Evolutionary conservation across 1,140 invertebrate species (phyloP).

Genomic region (Mercenaria mercenaria): DNA sequence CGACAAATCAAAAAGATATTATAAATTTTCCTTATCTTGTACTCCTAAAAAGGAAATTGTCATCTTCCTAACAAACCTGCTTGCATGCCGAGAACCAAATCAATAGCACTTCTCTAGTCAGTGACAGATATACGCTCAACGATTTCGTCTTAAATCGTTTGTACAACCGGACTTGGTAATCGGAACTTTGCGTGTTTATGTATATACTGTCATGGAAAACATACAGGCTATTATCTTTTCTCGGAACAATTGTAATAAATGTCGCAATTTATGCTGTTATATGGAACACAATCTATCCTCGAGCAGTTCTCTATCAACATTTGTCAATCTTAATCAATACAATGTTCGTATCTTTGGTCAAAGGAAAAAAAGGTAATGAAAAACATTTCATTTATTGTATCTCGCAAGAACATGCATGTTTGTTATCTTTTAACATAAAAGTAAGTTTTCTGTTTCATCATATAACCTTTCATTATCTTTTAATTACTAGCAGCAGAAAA

Average conservation of each 20-base stretch:
- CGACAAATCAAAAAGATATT: background rate
- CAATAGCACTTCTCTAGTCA: background rate
- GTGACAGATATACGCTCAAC: background rate
- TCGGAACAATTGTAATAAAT: conserved; percentile 7
- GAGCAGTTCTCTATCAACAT: background rate
- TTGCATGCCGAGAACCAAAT: background rate
- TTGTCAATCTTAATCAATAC: background rate
- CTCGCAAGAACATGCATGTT: too few relatives aligned
- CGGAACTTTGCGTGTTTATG: conserved; percentile 18
- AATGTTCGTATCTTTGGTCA: too few relatives aligned
- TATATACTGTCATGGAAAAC: background rate
- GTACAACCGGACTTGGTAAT: background rate
- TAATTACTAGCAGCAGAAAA: too few relatives aligned
- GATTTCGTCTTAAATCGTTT: conserved; percentile 28
- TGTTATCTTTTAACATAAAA: too few relatives aligned
- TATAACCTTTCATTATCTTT: too few relatives aligned
- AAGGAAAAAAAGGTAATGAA: too few relatives aligned
- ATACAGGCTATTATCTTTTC: conserved; percentile 28
- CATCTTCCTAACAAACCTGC: background rate
- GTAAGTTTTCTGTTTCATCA: too few relatives aligned
- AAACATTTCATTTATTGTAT: too few relatives aligned
- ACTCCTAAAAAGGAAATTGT: background rate
- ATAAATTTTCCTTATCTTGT: conserved; percentile 35
- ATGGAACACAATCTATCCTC: background rate
- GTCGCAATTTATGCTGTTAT: background rate